phyloP scores from a whole-genome alignment of 2,888 invertebrate genomes.

The Encarsia formosa region DNA sequence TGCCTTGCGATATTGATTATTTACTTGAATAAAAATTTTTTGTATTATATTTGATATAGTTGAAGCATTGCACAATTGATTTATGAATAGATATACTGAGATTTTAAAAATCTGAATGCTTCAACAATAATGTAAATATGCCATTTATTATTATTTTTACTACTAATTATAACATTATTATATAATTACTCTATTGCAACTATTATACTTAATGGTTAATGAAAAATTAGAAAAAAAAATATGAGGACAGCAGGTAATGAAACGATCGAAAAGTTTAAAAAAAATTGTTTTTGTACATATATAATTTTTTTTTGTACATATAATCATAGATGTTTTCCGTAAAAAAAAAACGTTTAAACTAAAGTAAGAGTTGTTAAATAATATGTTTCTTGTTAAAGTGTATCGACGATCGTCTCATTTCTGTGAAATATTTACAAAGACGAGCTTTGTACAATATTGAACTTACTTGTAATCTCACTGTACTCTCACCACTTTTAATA shows the following conservation, averaged over 20 bases:
- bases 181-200: constrained; percentile 5
- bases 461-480: constrained; percentile 37
- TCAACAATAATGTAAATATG: constrained; percentile 21
- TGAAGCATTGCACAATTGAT: constrained; percentile 20
- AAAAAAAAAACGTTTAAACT: too few species aligned
- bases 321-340: too few species aligned
- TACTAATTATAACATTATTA: constrained; percentile 2
- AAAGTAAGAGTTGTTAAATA: too few species aligned
- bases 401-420: constrained; percentile 20
- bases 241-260: constrained; percentile 16
- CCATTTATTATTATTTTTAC: constrained; percentile 22
- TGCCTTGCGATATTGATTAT: too few species aligned
- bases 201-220: background rate
- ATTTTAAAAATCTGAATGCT: constrained; percentile 16
- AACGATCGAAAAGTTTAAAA: constrained; percentile 16
- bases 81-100: constrained; percentile 15
- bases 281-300: background rate
- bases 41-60: constrained; percentile 16
- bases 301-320: too few species aligned
- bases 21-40: background rate
- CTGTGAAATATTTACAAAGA: constrained; percentile 23
- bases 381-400: too few species aligned
- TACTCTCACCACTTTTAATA: constrained; percentile 32
- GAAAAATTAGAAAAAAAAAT: constrained; percentile 9
- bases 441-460: constrained; percentile 33